Percentiles rank a stretch among this genome's conserved stretches.
phyloP scores from a whole-genome alignment of 2,888 invertebrate species.

The Augochlorella aurata region DNA sequence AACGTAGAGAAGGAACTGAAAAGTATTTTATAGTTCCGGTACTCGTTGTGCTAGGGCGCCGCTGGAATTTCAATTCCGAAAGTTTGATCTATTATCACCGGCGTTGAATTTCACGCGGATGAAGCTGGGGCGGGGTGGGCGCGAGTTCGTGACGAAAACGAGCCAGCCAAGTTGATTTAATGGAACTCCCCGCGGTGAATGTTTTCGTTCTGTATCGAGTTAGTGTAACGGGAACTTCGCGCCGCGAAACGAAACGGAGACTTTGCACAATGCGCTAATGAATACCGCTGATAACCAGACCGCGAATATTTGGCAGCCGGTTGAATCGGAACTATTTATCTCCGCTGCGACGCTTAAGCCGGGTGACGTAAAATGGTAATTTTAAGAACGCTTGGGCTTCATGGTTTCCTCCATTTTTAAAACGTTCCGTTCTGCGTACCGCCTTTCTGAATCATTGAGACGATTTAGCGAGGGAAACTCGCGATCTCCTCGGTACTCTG shows the following conservation, averaged over 20 bases:
- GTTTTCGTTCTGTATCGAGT: neutral
- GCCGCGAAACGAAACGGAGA: neutral
- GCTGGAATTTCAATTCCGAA: neutral
- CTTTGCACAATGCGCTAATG: neutral
- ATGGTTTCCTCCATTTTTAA: no score
- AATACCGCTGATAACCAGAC: neutral
- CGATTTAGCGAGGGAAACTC: no score
- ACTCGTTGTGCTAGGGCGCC: no score
- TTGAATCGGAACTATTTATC: no score
- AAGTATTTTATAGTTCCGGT: slow-evolving; percentile 23
- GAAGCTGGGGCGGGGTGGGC: neutral
- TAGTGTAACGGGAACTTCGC: neutral
- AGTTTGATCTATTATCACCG: neutral
- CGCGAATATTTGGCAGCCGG: neutral
- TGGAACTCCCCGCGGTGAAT: neutral
- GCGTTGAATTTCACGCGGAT: neutral
- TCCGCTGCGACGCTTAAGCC: no score
- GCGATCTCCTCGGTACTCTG: no score
- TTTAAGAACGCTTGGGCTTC: no score
- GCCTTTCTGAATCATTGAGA: no score
- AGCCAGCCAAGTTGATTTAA: neutral
- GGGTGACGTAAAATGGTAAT: no score
- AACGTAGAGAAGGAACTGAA: slow-evolving; percentile 58
- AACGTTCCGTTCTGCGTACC: no score
- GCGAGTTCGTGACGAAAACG: neutral